Base-by-base conservation (phyloP, 2,888 invertebrate genomes). In the Lepidocyrtoides sp. region DNA sequence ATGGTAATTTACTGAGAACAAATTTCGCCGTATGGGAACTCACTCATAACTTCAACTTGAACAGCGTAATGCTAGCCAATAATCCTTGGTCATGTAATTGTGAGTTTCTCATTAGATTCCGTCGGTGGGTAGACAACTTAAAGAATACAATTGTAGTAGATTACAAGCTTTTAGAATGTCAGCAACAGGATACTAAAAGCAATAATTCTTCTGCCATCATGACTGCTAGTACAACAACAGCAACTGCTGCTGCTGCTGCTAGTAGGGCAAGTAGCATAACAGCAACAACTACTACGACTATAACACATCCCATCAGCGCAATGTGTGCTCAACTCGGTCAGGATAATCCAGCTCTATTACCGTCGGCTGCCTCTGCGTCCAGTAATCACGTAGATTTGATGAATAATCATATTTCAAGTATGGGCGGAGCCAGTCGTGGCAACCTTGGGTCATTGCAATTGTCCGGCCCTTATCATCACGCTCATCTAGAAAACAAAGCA, bases 61-160 rank as follows among this genome's bases (percentile, higher is more conserved):
- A 97, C 17, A 97, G 97, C 95, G 97, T 98, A 94, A 97, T 97
- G 51, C 87, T 95, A 32, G 93, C 94, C 8, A 92, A 93, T 10
- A 98, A 98, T 95, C 97, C 97, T 79, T 98, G 98, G 98, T 97
- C 97, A 84, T 98, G 98, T 95, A 97, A 97, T 94, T 98, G 98
- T 95, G 97, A 97, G 94, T 98, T 97, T 95, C 96, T 97, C 94
- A 97, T 97, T 94, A 97, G 97, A 95, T 97, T 97, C 95, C 96
- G 97, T 94, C 96, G 96, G 94, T 98, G 98, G 97, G 96, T 98
- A 95, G 96, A 96, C 94, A 96, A 96, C 92, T 66, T 89, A n/a
- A 97, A 97, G 95, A 96, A 97, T 77, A 97, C 97, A 91, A 98
- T 98, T 96, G 97, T 98, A 83, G 96, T 97, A 93, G 98, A 98